Percentiles rank a stretch among this genome's conserved stretches.
These are phyloP conservation scores for Aradophagus sp. DNA, from an alignment of 1,140 invertebrate genomes.

Conservation along the genomic window DNA sequence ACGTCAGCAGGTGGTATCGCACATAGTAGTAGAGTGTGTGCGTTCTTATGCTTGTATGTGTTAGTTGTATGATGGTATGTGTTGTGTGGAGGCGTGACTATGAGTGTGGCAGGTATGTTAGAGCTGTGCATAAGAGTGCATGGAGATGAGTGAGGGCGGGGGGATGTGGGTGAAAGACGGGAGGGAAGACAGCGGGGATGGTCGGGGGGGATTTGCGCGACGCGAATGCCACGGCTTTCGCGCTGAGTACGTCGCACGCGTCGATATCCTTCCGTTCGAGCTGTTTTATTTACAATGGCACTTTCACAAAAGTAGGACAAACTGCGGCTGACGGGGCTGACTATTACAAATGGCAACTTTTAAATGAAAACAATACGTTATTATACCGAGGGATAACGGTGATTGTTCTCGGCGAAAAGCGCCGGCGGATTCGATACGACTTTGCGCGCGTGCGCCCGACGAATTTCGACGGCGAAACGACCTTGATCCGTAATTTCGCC, in stretches of 20 bases:
- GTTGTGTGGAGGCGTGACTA: too few relatives aligned
- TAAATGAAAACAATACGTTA: slow-evolving; percentile 50
- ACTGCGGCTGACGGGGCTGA: slow-evolving; percentile 25
- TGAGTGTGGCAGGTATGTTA: too few relatives aligned
- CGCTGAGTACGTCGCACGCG: slow-evolving; percentile 32
- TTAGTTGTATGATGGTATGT: too few relatives aligned
- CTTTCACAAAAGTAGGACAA: slow-evolving; percentile 53
- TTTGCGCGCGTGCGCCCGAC: slow-evolving; percentile 6
- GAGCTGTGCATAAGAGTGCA: too few relatives aligned
- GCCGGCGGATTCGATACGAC: slow-evolving; percentile 10
- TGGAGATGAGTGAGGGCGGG: too few relatives aligned
- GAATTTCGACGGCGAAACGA: slow-evolving; percentile 17
- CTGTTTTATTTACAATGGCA: slow-evolving; percentile 54
- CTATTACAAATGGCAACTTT: slow-evolving; percentile 42
- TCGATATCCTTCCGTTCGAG: slow-evolving; percentile 52
- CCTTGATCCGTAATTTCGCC: too few relatives aligned
- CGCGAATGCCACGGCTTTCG: slow-evolving; percentile 40
- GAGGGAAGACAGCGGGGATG: too few relatives aligned
- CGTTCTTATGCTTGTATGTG: too few relatives aligned
- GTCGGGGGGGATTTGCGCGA: slow-evolving; percentile 21
- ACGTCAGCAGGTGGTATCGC: too few relatives aligned
- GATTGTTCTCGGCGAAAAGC: slow-evolving; percentile 13
- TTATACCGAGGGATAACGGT: slow-evolving; percentile 23
- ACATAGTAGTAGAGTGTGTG: too few relatives aligned
- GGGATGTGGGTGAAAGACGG: too few relatives aligned